These are phyloP conservation scores for Sisyra nigra DNA, from an alignment of 2,888 invertebrate species.

Conservation along the genomic window DNA sequence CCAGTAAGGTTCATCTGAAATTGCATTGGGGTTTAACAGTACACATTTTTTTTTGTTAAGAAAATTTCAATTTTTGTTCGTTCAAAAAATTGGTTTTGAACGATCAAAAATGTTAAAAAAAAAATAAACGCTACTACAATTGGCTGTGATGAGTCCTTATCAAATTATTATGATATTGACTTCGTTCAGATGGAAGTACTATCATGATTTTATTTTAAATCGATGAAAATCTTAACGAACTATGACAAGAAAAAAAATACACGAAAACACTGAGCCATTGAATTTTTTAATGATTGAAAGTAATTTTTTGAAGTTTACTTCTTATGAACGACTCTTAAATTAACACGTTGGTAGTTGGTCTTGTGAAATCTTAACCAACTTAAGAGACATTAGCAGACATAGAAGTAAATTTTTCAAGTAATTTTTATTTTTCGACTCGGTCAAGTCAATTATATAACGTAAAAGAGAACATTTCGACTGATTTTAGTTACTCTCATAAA, in stretches of 20 bases:
- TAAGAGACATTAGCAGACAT: too few relatives aligned
- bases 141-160: slow-evolving; percentile 36
- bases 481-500: too few relatives aligned
- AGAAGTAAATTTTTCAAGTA: too few relatives aligned
- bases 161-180: slow-evolving; percentile 35
- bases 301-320: not conserved
- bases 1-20: too few relatives aligned
- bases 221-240: slow-evolving; percentile 5
- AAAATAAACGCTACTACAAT: slow-evolving; percentile 16
- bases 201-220: slow-evolving; percentile 24
- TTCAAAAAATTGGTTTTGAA: not conserved
- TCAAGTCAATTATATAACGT: too few relatives aligned
- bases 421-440: too few relatives aligned
- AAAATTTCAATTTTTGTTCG: not conserved
- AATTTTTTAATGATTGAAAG: not conserved
- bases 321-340: not conserved
- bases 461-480: too few relatives aligned
- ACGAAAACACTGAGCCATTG: too few relatives aligned
- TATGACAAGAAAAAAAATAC: not conserved
- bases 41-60: too few relatives aligned
- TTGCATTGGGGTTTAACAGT: too few relatives aligned
- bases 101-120: not conserved
- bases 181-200: slow-evolving; percentile 39
- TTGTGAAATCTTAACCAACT: too few relatives aligned
- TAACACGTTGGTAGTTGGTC: too few relatives aligned